Evolutionary conservation across 2,113 vertebrate genomes (phyloP), one percentile per base, ranked within the genome.

Genomic region (Sterna hirundo): DNA sequence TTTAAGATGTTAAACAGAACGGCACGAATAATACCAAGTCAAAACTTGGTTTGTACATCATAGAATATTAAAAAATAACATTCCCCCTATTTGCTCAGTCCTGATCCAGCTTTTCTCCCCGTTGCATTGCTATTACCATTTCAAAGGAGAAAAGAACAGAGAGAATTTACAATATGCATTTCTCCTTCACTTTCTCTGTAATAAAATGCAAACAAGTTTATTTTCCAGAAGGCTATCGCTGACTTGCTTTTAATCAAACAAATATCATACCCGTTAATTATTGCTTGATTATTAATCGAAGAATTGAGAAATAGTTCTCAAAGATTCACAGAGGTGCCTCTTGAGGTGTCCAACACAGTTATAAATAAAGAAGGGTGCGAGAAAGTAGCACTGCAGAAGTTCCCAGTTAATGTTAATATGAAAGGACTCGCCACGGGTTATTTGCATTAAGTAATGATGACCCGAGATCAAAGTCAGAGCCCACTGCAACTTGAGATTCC

Each of bases 401-500:
- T 96, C 58, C 40, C 26, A 22, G 40, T 84, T 66, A 66, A 75
- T 62, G 80, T 72, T 92, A 58, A 80, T 52, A 38, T 68, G 52
- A 88, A 80, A 51, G 49, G 72, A 44, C 57, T 95, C 2, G 8
- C 83, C 49, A 10, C 25, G 38, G 60, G 58, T 94, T 94, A 80
- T 40, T 94, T 96, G 68, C 88, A 87, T 94, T 97, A 97, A 96
- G 90, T 96, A 97, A 96, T 95, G 93, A 94, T 97, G 95, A 94
- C 96, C 96, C 75, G 88, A 95, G 92, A 97, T 97, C 97, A 96
- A 94, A 97, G 91, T 74, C 83, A 91, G 95, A 93, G 75, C 57
- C 62, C 69, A 42, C 36, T 88, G 88, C 36, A 97, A 78, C 77
- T 69, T 69, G 27, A 75, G 94, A 81, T 96, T 97, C 91, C 81